Percentiles rank a stretch among this genome's conserved stretches.
Evolutionary conservation across 2,888 invertebrate genomes (phyloP).

Genomic region (Mythimna lalbum): DNA sequence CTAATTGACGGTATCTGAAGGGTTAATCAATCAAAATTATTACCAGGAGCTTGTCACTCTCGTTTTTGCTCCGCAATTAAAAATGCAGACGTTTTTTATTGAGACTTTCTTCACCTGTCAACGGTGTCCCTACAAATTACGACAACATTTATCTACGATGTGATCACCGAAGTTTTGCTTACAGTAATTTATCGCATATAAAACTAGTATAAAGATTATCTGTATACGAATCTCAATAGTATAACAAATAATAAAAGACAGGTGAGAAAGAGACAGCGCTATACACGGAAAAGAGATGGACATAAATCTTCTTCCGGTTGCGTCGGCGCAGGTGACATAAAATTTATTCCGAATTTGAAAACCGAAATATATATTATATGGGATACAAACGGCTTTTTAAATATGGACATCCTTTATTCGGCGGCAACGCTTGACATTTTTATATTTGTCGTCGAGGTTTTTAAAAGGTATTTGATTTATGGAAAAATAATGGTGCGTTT

Average conservation of each 20-base stretch:
- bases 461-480: conserved; percentile 88
- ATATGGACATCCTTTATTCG: conserved; percentile 88
- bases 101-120: conserved; percentile 82
- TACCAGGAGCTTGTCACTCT: conserved; percentile 4
- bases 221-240: conserved; percentile 83
- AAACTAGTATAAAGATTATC: conserved; percentile 88
- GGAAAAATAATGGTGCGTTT: conserved; percentile 81
- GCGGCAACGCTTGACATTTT: conserved; percentile 88
- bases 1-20: too few species aligned
- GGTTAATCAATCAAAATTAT: neutral
- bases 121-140: conserved; percentile 82
- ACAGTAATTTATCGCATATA: conserved; percentile 87
- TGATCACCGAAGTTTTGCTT: conserved; percentile 80
- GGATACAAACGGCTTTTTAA: conserved; percentile 90
- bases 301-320: conserved; percentile 86
- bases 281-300: conserved; percentile 70
- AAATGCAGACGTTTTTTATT: conserved; percentile 47
- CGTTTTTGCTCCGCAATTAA: conserved; percentile 23
- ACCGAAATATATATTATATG: conserved; percentile 89
- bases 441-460: conserved; percentile 88
- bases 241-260: conserved; percentile 85
- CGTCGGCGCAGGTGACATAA: conserved; percentile 89
- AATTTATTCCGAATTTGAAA: conserved; percentile 91
- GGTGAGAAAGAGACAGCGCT: conserved; percentile 69
- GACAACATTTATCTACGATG: conserved; percentile 77